Percentiles rank a stretch among this genome's conserved stretches.
phyloP scores from a whole-genome alignment of 2,888 invertebrate species.

The Creontiades dilutus region DNA sequence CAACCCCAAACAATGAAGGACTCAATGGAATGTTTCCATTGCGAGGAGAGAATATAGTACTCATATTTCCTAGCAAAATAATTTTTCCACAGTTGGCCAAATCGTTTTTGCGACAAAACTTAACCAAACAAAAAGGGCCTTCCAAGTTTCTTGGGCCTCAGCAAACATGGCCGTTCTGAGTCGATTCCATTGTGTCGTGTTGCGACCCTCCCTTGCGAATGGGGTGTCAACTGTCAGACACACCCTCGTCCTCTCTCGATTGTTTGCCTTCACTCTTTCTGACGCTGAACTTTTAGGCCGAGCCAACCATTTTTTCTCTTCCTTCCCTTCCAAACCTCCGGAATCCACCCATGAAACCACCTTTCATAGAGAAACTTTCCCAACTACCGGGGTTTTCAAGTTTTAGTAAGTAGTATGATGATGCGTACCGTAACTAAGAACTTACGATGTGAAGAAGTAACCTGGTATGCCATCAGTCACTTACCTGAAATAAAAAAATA shows the following conservation, averaged over 20 bases:
- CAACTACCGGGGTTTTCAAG: neutral
- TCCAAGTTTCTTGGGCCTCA: neutral
- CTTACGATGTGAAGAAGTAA: no score
- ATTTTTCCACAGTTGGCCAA: no score
- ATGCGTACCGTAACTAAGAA: no score
- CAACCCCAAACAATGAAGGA: no score
- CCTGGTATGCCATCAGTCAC: neutral
- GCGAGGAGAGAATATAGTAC: no score
- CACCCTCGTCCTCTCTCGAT: slow-evolving; percentile 35
- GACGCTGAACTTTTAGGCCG: slow-evolving; percentile 7
- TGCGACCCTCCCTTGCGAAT: neutral
- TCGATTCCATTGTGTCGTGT: slow-evolving; percentile 17
- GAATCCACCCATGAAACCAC: neutral
- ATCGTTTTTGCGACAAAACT: neutral
- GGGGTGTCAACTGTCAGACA: slow-evolving; percentile 32
- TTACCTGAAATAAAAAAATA: neutral
- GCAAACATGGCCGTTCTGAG: slow-evolving; percentile 38
- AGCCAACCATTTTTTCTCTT: slow-evolving; percentile 4
- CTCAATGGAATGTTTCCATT: no score
- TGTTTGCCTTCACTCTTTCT: slow-evolving; percentile 7
- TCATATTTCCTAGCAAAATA: no score
- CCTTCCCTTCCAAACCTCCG: neutral
- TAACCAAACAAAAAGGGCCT: neutral
- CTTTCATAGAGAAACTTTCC: neutral
- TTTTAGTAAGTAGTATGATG: no score